Evolutionary conservation across 2,797 vertebrate species (phyloP).

Genomic region (Oryzias dopingdopingensis): DNA sequence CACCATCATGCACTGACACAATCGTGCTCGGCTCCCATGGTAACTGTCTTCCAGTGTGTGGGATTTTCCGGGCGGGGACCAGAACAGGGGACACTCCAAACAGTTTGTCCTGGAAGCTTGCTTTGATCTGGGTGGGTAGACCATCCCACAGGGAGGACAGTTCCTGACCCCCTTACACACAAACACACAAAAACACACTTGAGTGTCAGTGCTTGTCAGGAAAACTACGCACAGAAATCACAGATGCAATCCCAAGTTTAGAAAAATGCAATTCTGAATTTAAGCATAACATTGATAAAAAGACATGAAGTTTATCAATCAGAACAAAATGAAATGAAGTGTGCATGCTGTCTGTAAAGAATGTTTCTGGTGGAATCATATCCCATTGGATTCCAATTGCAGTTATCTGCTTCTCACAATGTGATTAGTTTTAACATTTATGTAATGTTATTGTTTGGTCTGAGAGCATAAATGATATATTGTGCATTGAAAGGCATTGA

Average conservation of each 20-base stretch:
- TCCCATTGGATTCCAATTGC: too few species aligned
- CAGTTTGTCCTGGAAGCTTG: conserved; percentile 64
- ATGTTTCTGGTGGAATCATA: too few species aligned
- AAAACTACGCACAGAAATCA: background rate
- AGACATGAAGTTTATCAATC: too few species aligned
- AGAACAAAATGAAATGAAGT: too few species aligned
- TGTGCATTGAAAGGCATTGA: too few species aligned
- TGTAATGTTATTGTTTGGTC: too few species aligned
- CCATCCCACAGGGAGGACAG: conserved; percentile 46
- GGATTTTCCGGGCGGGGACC: conserved; percentile 68
- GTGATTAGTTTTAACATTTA: too few species aligned
- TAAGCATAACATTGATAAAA: too few species aligned
- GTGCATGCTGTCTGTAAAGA: too few species aligned
- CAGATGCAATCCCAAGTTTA: background rate
- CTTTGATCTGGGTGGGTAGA: conserved; percentile 68
- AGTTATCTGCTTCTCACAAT: too few species aligned
- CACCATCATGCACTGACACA: conserved; percentile 21
- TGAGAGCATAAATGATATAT: too few species aligned
- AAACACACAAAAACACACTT: conserved; percentile 13
- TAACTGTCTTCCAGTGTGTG: conserved; percentile 59
- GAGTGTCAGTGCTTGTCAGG: conserved; percentile 1
- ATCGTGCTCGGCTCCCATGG: conserved; percentile 58
- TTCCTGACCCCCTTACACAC: conserved; percentile 40
- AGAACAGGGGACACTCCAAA: conserved; percentile 57
- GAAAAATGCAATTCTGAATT: too few species aligned